phyloP scores from a whole-genome alignment of 2,888 invertebrate genomes.

The Sarcophaga rosellei region DNA sequence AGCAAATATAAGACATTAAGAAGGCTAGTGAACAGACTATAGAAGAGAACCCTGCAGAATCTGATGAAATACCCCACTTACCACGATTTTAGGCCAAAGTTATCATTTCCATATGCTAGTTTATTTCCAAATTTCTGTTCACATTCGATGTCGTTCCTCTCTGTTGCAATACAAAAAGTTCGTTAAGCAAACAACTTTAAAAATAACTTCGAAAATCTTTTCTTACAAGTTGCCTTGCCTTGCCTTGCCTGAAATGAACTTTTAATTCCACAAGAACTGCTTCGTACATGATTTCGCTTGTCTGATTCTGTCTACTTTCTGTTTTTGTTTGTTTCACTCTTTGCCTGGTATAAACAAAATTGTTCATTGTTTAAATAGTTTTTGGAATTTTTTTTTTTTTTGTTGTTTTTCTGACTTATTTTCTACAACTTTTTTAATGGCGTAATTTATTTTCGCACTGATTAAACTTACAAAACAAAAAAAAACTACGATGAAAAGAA shows the following conservation, averaged over 20 bases:
- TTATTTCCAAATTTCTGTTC: too few relatives aligned
- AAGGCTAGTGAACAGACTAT: too few relatives aligned
- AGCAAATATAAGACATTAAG: too few relatives aligned
- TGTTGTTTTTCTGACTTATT: constrained; percentile 33
- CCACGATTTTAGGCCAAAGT: too few relatives aligned
- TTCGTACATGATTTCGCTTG: background rate
- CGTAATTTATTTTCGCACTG: constrained; percentile 48
- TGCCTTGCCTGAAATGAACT: background rate
- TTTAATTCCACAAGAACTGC: too few relatives aligned
- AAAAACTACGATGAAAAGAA: constrained; percentile 11
- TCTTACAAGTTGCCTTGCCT: background rate
- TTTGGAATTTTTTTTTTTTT: background rate
- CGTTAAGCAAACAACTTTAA: background rate
- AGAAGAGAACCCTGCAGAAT: too few relatives aligned
- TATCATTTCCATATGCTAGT: too few relatives aligned
- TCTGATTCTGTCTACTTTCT: background rate
- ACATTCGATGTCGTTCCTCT: too few relatives aligned
- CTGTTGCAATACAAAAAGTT: too few relatives aligned
- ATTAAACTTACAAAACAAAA: constrained; percentile 53
- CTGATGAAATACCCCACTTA: too few relatives aligned
- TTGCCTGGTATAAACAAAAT: constrained; percentile 14
- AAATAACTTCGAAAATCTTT: background rate
- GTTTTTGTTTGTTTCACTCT: background rate
- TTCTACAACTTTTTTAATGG: constrained; percentile 47
- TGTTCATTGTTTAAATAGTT: background rate